A percentile compares a stretch with the other conserved stretches of the same genome.
phyloP scores from a whole-genome alignment of 2,888 invertebrate genomes.

The Dicyrtoma fusca region DNA sequence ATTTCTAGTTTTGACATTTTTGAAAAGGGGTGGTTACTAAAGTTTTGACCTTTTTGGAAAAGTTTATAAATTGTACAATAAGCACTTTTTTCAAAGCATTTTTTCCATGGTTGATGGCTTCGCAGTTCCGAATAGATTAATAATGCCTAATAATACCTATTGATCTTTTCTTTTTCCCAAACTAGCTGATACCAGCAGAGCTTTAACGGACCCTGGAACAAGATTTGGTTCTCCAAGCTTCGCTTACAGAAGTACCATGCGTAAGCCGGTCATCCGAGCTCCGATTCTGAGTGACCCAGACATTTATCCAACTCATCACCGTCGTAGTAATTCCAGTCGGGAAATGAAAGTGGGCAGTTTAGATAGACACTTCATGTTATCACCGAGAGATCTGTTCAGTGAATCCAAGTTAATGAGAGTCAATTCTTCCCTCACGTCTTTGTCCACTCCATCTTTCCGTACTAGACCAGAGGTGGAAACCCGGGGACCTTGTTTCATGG shows the following conservation, averaged over 20 bases:
- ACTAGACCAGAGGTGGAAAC: slow-evolving; percentile 51
- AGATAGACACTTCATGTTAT: slow-evolving; percentile 49
- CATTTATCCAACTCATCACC: slow-evolving; percentile 40
- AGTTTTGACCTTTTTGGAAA: too few species aligned
- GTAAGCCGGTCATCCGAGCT: slow-evolving; percentile 50
- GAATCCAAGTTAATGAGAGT: slow-evolving; percentile 52
- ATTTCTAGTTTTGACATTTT: too few species aligned
- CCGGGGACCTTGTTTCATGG: slow-evolving; percentile 69
- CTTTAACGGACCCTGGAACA: slow-evolving; percentile 50
- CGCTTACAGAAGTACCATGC: slow-evolving; percentile 46
- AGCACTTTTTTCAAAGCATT: too few species aligned
- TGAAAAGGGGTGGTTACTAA: too few species aligned
- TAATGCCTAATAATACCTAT: too few species aligned
- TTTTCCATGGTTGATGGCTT: too few species aligned
- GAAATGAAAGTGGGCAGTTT: slow-evolving; percentile 50
- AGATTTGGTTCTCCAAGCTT: slow-evolving; percentile 34
- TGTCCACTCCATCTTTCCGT: slow-evolving; percentile 55
- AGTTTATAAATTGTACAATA: too few species aligned
- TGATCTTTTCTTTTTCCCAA: too few species aligned
- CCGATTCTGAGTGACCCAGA: slow-evolving; percentile 51
- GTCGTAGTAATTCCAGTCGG: slow-evolving; percentile 33
- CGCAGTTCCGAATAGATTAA: too few species aligned
- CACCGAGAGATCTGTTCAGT: slow-evolving; percentile 50
- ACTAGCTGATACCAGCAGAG: too few species aligned
- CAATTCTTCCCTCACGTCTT: slow-evolving; percentile 56